Base-by-base conservation (phyloP, 1,140 invertebrate genomes). In the Dufourea novaeangliae region DNA sequence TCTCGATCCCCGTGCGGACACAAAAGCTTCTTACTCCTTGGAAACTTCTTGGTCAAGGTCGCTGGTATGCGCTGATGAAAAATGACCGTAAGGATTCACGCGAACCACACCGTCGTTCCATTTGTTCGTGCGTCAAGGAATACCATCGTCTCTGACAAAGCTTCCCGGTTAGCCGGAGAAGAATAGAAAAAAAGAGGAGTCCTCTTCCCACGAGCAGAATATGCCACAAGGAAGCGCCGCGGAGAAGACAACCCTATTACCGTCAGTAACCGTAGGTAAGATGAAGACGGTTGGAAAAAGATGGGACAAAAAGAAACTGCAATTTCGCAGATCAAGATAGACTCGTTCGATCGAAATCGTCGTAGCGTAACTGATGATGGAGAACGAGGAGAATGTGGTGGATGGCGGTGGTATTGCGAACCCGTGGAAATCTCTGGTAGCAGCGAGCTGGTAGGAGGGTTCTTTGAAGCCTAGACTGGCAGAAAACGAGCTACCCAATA, bases 401-500 rank as follows among this genome's bases (percentile, higher is more conserved):
- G 41, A 44, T 17, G 8, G 5, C n/a, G 46, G 46, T 3, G 44
- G 2, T 5, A n/a, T 17, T n/a, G 46, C 44, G 20, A 50, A 7
- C 46, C 46, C 20, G 46, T 50, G 46, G 46, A 50, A 50, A 50
- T 50, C 20, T n/a, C 46, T n/a, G 20, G 46, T n/a, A 50, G 20
- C 20, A 17, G 46, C 46, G 5, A 8, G 46, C 3, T 37, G 34
- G 34, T 37, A 8, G 34, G 34, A 37, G 8, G 46, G 46, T 50
- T 50, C 46, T 50, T 50, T 50, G 46, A 50, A 50, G 20, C 20
- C 46, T 50, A 50, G 46, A 1, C 46, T 50, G 5, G 67, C 7
- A 71, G 57, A 62, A 54, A 78, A 59, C 82, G 76, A 83, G 80
- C 80, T 83, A 70, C 80, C 80, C 56, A 57, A 75, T 83, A 83